Evolutionary conservation across 2,888 invertebrate genomes (phyloP), one percentile per base, ranked within the genome.

Genomic region (Ochropleura leucogaster): DNA sequence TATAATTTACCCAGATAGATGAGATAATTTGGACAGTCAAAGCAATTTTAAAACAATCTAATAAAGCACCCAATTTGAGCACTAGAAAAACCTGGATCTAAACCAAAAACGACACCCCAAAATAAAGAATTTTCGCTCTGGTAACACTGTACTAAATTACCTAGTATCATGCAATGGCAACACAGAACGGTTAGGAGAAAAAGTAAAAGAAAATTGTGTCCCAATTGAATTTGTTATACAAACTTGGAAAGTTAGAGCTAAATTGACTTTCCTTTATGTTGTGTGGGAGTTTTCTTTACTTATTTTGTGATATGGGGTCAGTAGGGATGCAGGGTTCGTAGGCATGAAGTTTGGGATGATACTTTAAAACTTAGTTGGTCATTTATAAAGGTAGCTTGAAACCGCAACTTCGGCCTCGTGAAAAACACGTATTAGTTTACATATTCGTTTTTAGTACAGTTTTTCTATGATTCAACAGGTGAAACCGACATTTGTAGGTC

Each of bases 211-310:
- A 82, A 86, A 88, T 86, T 85, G 87, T 77, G 69, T 70, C 70
- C 72, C 85, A 86, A 87, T 87, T 87, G 80, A 87, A 88, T 87
- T 88, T 88, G 80, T 82, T 85, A 84, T 71, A 80, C 80, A 88
- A 86, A 87, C 84, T 87, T 84, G 80, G 62, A 77, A 86, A 84
- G 87, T 86, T 87, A 85, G 66, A 60, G 65, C 65, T 68, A 79
- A 85, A 86, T 82, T 84, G 82, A 72, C 74, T 82, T 74, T 70
- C 46, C 51, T 82, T 62, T 76, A 79, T 66, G 60, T 80, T 74
- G 68, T 63, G 55, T 57, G 51, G 5, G 55, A 73, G 60, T 79
- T 79, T 64, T 67, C 40, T 72, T 57, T 42, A 18, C 51, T 64
- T 83, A 70, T 64, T 69, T 64, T 30, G n/a, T 57, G 63, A 47